Conservation (phyloP, 1,140 invertebrate species). For the Lordiphosa mommai region DNA sequence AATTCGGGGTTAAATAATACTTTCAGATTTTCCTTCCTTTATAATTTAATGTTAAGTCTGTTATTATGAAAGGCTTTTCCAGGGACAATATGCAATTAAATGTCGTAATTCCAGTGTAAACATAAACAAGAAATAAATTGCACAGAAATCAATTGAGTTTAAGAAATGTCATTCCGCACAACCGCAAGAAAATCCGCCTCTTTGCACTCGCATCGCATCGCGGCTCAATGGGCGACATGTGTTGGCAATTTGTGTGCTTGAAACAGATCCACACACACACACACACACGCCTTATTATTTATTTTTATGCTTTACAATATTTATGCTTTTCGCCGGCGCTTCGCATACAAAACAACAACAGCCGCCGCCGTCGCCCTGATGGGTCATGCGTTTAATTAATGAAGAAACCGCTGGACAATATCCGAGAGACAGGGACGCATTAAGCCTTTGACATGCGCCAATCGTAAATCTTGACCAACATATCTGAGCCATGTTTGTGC, state of each 20-base stretch:
- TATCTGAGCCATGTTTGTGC: slow-evolving; percentile 73
- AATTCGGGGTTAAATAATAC: no score
- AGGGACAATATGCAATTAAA: slow-evolving; percentile 25
- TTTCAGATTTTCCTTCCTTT: no score
- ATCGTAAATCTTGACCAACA: slow-evolving; percentile 79
- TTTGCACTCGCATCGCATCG: slow-evolving; percentile 4
- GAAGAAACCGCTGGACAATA: slow-evolving; percentile 53
- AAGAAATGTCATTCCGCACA: slow-evolving; percentile 24
- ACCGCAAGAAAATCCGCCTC: slow-evolving; percentile 42
- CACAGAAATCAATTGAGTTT: slow-evolving; percentile 32
- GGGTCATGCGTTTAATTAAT: slow-evolving; percentile 70
- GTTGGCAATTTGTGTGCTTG: slow-evolving; percentile 58
- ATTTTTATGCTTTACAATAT: slow-evolving; percentile 76
- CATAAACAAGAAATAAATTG: slow-evolving; percentile 49
- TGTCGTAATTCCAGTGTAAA: slow-evolving; percentile 34
- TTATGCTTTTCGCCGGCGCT: slow-evolving; percentile 66
- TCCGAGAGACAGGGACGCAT: slow-evolving; percentile 28
- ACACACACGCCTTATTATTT: slow-evolving; percentile 51
- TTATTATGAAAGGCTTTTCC: slow-evolving; percentile 5
- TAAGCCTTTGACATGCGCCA: slow-evolving; percentile 79
- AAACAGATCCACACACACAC: slow-evolving; percentile 31
- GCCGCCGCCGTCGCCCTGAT: slow-evolving; percentile 13
- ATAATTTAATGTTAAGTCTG: slow-evolving; percentile 11
- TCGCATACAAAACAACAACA: slow-evolving; percentile 54
- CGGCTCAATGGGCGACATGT: slow-evolving; percentile 54